Base-by-base conservation (phyloP, 2,888 invertebrate genomes). In the Andrena chrysosceles region DNA sequence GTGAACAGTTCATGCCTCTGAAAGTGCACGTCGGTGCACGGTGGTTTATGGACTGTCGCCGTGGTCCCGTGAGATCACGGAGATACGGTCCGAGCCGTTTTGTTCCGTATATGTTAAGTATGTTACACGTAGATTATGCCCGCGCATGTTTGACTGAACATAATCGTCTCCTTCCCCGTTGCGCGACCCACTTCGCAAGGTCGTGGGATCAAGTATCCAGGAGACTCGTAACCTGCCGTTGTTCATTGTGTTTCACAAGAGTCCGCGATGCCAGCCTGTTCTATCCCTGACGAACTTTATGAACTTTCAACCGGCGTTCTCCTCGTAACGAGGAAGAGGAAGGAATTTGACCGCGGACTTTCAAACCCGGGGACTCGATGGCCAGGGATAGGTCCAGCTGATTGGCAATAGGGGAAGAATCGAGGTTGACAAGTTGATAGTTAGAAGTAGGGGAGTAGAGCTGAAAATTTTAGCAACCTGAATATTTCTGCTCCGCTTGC, bases 111-210 rank as follows among this genome's bases (percentile, higher is more conserved):
- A 90, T 83, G 78, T 83, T 84, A 87, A 87, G 84, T 87, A 71
- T 87, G 87, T 87, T 88, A 85, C 86, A 85, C 86, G 88, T 87
- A 84, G 80, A 88, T 89, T 88, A 89, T 85, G 81, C 85, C 72
- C 80, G 78, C 73, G 82, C 86, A 88, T 85, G 88, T 88, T 88
- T 87, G 79, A 85, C 77, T 81, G 77, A 87, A 85, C 86, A 87
- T 87, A 86, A 86, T 87, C 87, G 79, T 86, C 86, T 79, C 71
- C 75, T 81, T 85, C 73, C 74, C 84, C 85, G 85, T 87, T 85
- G 86, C 80, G 84, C 89, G 89, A 88, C 90, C 90, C 87, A 90
- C 87, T 90, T 90, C 78, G 78, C 90, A 90, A 90, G 90, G 89
- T 85, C 90, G 89, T 87, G 79, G 81, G 89, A 89, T 88, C 88